Evolutionary conservation across 2,113 vertebrate genomes (phyloP), one percentile per base, ranked within the genome.

Genomic region (Passer montanus): DNA sequence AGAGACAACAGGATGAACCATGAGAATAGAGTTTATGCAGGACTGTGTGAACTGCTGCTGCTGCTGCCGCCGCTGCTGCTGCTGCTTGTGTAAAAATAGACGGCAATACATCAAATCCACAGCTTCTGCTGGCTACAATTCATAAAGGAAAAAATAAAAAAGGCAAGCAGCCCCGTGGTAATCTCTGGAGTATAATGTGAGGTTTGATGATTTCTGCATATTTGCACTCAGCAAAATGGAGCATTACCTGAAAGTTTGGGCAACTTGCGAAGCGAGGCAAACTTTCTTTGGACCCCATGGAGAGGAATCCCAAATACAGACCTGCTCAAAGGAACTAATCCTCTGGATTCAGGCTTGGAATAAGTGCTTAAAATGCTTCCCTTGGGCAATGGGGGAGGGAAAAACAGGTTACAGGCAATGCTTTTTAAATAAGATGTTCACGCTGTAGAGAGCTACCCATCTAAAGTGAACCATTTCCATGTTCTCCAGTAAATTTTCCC

Each of bases 61-160:
- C 67, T 24, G 95, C 87, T 15, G 94, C 83, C 3, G 96, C 88
- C 10, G 93, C 94, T 28, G 84, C 79, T 6, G 55, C 47, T 7
- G 92, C 93, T 90, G 97, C 96, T 96, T 97, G 97, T 97, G 96
- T 98, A 98, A 98, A 98, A 98, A 98, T 98, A 98, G 98, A 98
- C 47, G 96, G 98, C 97, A 96, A 98, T 98, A 98, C 98, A 98
- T 98, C 98, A 98, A 97, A 98, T 97, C 97, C 97, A 97, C 97
- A 97, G 98, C 96, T 97, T 98, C 94, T 96, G 97, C 97, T 97
- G 98, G 97, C 97, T 97, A 96, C 97, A 95, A 93, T 98, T 98
- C 98, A 97, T 98, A 94, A 84, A 95, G 87, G 67, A 35, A 66
- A 21, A 7, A 35, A 33, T 28, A 56, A 70, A 79, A 87, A 94